Percentiles rank a stretch among this genome's conserved stretches.
Evolutionary conservation across 2,113 vertebrate genomes (phyloP).

Genomic region (Trematomus loennbergii): DNA sequence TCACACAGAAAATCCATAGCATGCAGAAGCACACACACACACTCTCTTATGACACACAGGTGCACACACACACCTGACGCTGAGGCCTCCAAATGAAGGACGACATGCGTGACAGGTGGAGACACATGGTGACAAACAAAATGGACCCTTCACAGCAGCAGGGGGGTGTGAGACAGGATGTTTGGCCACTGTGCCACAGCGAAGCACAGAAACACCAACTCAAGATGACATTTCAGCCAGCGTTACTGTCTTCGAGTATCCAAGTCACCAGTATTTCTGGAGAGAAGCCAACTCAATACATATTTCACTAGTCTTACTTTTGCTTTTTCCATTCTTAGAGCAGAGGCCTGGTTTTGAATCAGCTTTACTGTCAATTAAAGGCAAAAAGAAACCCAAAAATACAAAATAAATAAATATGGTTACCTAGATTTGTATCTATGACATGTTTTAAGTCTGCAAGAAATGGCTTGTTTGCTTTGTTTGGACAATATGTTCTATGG

Average conservation of each 20-base stretch:
- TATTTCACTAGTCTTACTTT: too few species aligned
- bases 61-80: slow-evolving; percentile 16
- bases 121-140: slow-evolving; percentile 69
- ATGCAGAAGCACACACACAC: slow-evolving; percentile 8
- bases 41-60: slow-evolving; percentile 6
- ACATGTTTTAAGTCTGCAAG: too few species aligned
- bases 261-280: neutral
- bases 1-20: neutral
- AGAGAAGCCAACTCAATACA: neutral
- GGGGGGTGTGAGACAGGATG: slow-evolving; percentile 37
- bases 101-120: slow-evolving; percentile 57
- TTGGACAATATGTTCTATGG: too few species aligned
- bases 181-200: slow-evolving; percentile 40
- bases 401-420: too few species aligned
- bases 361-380: too few species aligned
- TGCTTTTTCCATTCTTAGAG: too few species aligned
- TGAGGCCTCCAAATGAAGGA: slow-evolving; percentile 40
- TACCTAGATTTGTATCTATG: too few species aligned
- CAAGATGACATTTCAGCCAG: slow-evolving; percentile 40
- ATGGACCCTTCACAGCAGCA: slow-evolving; percentile 48
- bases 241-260: neutral
- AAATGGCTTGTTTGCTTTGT: too few species aligned
- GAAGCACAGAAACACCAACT: slow-evolving; percentile 20
- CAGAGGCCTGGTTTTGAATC: too few species aligned
- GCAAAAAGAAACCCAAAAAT: too few species aligned